These are phyloP conservation scores for Dusona sp. DNA, from an alignment of 2,888 invertebrate genomes.

Conservation along the genomic window DNA sequence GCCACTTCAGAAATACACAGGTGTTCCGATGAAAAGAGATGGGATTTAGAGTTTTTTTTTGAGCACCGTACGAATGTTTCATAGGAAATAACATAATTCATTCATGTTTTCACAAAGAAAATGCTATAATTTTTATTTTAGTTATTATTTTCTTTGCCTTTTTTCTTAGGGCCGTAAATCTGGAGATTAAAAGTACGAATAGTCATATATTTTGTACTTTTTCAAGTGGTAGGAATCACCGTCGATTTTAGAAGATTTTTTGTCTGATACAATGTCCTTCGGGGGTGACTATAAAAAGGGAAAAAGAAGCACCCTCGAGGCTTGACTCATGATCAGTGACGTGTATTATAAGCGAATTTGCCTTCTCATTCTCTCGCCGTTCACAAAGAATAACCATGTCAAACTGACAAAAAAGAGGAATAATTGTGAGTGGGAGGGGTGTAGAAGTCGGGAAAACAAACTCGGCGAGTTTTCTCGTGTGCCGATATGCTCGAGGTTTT, in stretches of 20 bases:
- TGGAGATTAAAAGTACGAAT: neutral
- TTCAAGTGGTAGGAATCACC: neutral
- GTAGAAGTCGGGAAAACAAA: constrained; percentile 54
- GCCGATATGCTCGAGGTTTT: constrained; percentile 50
- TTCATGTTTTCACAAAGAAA: too few species aligned
- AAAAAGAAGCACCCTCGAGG: constrained; percentile 33
- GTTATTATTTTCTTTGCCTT: neutral
- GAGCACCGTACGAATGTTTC: neutral
- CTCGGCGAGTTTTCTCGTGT: constrained; percentile 51
- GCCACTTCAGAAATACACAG: too few species aligned
- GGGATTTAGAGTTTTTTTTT: neutral
- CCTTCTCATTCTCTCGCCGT: constrained; percentile 36
- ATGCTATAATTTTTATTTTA: neutral
- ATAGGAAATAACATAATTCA: neutral
- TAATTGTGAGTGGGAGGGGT: constrained; percentile 25
- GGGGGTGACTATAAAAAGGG: constrained; percentile 31
- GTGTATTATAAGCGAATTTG: constrained; percentile 52
- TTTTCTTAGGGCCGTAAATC: neutral
- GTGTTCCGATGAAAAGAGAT: neutral
- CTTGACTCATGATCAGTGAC: constrained; percentile 48
- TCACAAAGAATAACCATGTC: constrained; percentile 53
- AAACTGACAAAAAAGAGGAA: constrained; percentile 37
- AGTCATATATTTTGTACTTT: constrained; percentile 78
- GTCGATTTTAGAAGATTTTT: constrained; percentile 35
- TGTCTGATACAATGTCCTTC: neutral